phyloP scores from a whole-genome alignment of 1,140 invertebrate species.

The Drosophila gunungcola region DNA sequence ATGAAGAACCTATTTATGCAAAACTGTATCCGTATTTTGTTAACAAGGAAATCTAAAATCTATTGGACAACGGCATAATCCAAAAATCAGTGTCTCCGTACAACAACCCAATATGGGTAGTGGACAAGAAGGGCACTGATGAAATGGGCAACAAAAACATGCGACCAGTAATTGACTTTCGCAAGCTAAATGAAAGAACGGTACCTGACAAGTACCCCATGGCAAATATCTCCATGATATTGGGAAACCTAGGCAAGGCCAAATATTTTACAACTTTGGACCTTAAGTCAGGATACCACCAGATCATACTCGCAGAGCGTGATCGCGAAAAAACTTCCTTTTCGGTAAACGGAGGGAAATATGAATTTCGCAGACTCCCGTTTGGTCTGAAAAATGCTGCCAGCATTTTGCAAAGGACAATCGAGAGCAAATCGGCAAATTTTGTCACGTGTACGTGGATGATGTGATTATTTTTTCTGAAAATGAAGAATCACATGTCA shows the following conservation, averaged over 20 bases:
- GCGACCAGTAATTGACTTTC: neutral
- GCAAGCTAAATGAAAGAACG: constrained; percentile 11
- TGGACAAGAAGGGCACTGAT: too few relatives aligned
- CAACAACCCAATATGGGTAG: neutral
- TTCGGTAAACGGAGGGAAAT: too few relatives aligned
- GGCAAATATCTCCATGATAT: constrained; percentile 17
- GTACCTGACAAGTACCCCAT: neutral
- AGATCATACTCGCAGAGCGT: constrained; percentile 9
- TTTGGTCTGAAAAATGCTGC: neutral
- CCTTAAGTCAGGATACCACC: constrained; percentile 16
- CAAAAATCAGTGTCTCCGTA: constrained; percentile 2
- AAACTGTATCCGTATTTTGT: neutral
- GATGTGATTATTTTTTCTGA: neutral
- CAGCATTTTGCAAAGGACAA: neutral
- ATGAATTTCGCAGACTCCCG: constrained; percentile 4
- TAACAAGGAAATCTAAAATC: constrained; percentile 1
- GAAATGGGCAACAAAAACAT: too few relatives aligned
- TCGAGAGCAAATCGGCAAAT: neutral
- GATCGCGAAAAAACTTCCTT: too few relatives aligned
- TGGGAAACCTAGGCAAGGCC: neutral
- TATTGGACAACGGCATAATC: constrained; percentile 7
- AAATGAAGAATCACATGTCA: neutral
- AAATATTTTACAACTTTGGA: constrained; percentile 15
- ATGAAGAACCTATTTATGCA: neutral
- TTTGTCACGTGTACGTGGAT: too few relatives aligned